phyloP scores from a whole-genome alignment of 37 sponge, comb jelly and placozoan species.

The Diacarnus erythraeanus region DNA sequence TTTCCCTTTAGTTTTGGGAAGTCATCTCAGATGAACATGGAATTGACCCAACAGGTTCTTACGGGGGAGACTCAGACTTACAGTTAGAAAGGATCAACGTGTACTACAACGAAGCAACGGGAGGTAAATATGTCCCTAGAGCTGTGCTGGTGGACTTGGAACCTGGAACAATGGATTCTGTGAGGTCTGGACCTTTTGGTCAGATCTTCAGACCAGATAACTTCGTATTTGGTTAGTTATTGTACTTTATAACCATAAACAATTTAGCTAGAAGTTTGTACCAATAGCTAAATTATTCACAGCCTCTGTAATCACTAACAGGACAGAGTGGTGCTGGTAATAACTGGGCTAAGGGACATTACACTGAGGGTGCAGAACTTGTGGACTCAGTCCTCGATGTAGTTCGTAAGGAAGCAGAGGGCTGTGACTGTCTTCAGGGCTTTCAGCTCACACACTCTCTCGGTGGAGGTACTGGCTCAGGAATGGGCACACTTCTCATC shows the following conservation, averaged over 20 bases:
- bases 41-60: conserved; percentile 99
- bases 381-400: conserved; percentile 99
- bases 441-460: conserved; percentile 99
- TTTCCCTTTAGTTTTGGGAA: too few species aligned
- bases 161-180: conserved; percentile 98
- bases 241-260: too few species aligned
- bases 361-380: conserved; percentile 84
- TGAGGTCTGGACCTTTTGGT: conserved; percentile 98
- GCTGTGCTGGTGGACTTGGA: too few species aligned
- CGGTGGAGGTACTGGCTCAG: too few species aligned
- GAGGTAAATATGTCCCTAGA: too few species aligned
- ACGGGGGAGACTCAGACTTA: conserved; percentile 98
- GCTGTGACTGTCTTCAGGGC: conserved; percentile 99
- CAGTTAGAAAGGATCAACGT: conserved; percentile 99
- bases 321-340: conserved; percentile 99
- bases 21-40: conserved; percentile 99
- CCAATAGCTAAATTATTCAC: too few species aligned
- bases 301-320: too few species aligned
- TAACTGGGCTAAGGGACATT: too few species aligned
- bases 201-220: too few species aligned
- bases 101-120: too few species aligned
- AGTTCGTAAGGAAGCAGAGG: conserved; percentile 97
- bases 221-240: conserved; percentile 50
- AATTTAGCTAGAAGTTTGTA: too few species aligned
- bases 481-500: too few species aligned